phyloP scores from a whole-genome alignment of 1,140 invertebrate genomes.

The Andricus grossulariae region DNA sequence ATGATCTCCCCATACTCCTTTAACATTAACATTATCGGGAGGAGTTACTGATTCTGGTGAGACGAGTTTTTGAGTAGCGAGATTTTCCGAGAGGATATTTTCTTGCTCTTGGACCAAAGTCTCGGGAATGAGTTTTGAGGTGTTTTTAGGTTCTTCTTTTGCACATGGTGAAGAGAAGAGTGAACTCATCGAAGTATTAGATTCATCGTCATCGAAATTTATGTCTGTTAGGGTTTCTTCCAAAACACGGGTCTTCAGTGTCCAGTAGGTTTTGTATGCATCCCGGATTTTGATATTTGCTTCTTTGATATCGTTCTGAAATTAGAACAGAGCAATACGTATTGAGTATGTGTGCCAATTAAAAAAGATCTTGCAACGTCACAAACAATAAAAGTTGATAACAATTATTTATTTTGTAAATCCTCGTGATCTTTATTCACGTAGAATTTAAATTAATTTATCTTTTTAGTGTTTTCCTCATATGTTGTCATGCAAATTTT shows the following conservation, averaged over 20 bases:
- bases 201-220: constrained; percentile 59
- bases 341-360: neutral
- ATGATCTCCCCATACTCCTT: constrained; percentile 78
- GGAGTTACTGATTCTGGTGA: constrained; percentile 34
- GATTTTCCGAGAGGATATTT: constrained; percentile 51
- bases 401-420: too few relatives aligned
- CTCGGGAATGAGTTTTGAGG: neutral
- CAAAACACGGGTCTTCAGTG: constrained; percentile 83
- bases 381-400: too few relatives aligned
- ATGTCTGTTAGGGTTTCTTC: constrained; percentile 81
- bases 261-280: constrained; percentile 88
- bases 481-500: too few relatives aligned
- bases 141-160: constrained; percentile 27
- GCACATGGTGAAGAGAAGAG: constrained; percentile 18
- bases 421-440: too few relatives aligned
- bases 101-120: constrained; percentile 6
- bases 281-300: constrained; percentile 82
- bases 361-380: too few relatives aligned
- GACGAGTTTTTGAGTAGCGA: constrained; percentile 51
- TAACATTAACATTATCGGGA: constrained; percentile 60
- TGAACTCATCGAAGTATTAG: constrained; percentile 51
- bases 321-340: constrained; percentile 50
- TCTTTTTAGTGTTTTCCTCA: too few relatives aligned
- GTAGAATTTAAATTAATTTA: too few relatives aligned
- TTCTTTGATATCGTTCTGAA: constrained; percentile 85